Evolutionary conservation across 2,888 invertebrate species (phyloP), one percentile per base, ranked within the genome.

Genomic region (Platerodrilus igneus): DNA sequence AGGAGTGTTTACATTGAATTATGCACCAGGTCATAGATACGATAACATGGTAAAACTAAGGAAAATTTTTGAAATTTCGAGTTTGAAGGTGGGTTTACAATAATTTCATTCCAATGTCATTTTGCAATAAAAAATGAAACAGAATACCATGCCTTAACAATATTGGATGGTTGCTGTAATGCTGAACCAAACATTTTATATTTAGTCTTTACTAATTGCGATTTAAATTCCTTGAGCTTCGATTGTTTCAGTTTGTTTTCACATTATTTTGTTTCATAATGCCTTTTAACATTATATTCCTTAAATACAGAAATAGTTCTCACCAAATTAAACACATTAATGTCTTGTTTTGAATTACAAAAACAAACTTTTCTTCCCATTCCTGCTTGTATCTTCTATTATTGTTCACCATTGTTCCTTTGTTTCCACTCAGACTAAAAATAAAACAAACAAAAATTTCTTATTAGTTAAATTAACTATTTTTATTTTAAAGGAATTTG

Each of bases 221-320:
- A 31, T 27, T 42, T 41, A 23, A 38, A 36, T 14, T 36, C 21
- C 31, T 21, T 32, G 22, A 44, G 34, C 28, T 43, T 43, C 27
- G 21, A 33, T 41, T 43, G 14, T 43, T 29, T 28, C 16, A 39
- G 27, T 43, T 38, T 34, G 22, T 28, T 29, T 18, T 32, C 30
- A 28, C 40, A 41, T 37, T 44, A 47, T 34, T 50, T 50, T 38
- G 48, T 47, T 47, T 50, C 49, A 23, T 48, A 41, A 38, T 46
- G 45, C 17, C 43, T 42, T 30, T 45, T 41, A 32, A 47, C 33
- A 41, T 44, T 51, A 31, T 30, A 47, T 43, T 49, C 39, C 17
- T 49, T 48, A 29, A 50, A 47, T 28, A 34, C 34, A 34, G 48
- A 43, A 32, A 50, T 44, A 20, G 23, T 22, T 48, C 38, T 39